Base-by-base conservation (phyloP, 2,888 invertebrate species). In the Clusia tigrina region DNA sequence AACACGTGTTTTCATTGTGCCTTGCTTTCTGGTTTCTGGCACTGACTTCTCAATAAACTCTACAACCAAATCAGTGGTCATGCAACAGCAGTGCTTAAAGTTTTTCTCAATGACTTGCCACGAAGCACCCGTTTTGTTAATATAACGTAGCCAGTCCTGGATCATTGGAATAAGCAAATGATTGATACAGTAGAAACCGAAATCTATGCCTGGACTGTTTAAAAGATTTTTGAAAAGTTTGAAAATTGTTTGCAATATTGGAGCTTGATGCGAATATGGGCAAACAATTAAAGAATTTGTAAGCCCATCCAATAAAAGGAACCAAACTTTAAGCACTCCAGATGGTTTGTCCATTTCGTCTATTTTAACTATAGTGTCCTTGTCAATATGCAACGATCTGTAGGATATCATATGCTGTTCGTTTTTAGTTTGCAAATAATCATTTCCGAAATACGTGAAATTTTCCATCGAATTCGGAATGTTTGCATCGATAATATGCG, bases 71-170 rank as follows among this genome's bases (percentile, higher is more conserved):
- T 97, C 96, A 0, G 95, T 94, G 12, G 95, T 92, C 84, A 96
- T 89, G 9, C 97, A 96, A 77, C 94, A 94, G 78, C 95, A 96
- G 79, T 97, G 96, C 78, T 96, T 96, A 78, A 96, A 96, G 82
- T 95, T 96, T 68, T 94, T 91, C 81, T 93, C 92, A 56, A 92
- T 89, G 69, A 87, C 87, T 70, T 92, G 90, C 89, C 91, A 90
- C 67, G 91, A 88, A 68, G 90, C 86, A 70, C 89, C 89, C 5
- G 90, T 88, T 71, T 91, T 90, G 17, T 89, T 87, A 20, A 89
- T 89, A 80, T 91, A 90, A 12, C 96, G 87, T 64, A 96, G 85
- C 97, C 97, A 97, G 75, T 92, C 91, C 84, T 98, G 97, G 17
- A 97, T 91, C 86, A 94, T 93, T 0, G 97, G 97, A 59, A 98